These are phyloP conservation scores for Drosophila glabriapex DNA, from an alignment of 2,888 invertebrate species.

Conservation along the genomic window DNA sequence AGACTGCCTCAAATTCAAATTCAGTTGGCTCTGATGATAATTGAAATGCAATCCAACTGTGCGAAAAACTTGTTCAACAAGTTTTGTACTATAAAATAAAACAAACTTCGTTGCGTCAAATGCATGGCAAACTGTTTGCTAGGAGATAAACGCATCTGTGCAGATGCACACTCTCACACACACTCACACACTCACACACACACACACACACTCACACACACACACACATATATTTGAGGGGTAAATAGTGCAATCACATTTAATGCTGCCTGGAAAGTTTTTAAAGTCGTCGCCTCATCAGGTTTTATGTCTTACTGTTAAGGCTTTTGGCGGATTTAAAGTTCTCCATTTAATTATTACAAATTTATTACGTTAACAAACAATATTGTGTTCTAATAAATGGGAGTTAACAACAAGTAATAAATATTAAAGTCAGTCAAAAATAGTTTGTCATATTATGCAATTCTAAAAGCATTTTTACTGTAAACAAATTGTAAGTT, in stretches of 20 bases:
- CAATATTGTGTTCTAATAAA: not conserved
- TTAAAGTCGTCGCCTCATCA: not conserved
- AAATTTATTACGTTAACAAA: not conserved
- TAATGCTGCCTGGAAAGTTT: not conserved
- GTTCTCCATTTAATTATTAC: not conserved
- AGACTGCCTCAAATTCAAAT: not conserved
- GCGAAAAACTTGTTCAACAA: constrained; percentile 62
- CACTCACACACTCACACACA: not conserved
- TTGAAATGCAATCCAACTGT: constrained; percentile 67
- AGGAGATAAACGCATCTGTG: constrained; percentile 13
- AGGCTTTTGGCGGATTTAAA: not conserved
- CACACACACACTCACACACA: not conserved
- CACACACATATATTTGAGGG: not conserved
- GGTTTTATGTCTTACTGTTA: not conserved
- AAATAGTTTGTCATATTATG: not conserved
- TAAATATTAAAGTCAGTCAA: not conserved
- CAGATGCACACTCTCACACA: not conserved
- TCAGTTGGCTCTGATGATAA: constrained; percentile 34
- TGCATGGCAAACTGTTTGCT: constrained; percentile 44
- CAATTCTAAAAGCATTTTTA: not conserved
- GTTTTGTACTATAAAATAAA: constrained; percentile 23
- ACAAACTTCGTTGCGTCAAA: constrained; percentile 35
- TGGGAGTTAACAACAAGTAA: not conserved
- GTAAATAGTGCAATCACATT: not conserved
- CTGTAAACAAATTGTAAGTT: not conserved